Base-by-base conservation (phyloP, 2,113 vertebrate genomes). In the Calidris pugnax region DNA sequence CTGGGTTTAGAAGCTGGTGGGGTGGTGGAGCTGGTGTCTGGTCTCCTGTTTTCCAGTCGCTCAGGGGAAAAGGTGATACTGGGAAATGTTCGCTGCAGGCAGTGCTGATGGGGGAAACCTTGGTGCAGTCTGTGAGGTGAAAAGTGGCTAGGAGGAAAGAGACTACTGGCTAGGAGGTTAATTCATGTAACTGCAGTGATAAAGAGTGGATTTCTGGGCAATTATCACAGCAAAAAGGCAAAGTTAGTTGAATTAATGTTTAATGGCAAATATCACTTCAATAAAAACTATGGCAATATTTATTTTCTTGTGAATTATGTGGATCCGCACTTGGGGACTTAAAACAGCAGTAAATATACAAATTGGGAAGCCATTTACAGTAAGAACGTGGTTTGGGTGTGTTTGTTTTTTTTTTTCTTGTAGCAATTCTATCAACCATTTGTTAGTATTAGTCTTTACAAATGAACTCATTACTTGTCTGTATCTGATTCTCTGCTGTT, bases 11-110 rank as follows among this genome's bases (percentile, higher is more conserved):
- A 30, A 72, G 8, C 26, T 7, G 1, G 4, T 1, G 2, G 14
- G 28, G 56, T 43, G 10, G 33, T 28, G 24, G 26, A 39, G 24
- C 1, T 22, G 20, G 22, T 0, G 0, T 17, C 12, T 28, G 30
- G 33, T 53, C 24, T 20, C 20, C 1, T 2, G 4, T 47, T 24
- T 39, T 73, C 6, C 4, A 3, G 1, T 8, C 24, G 1, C 20
- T 2, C 1, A 1, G 0, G 2, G 24, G 24, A 5, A 24, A 7
- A 50, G 13, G 43, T 4, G 45, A 9, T 0, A 1, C 24, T 5
- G 21, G 24, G 33, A 17, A 71, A 11, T 9, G 20, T 3, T 35
- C 51, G 8, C 21, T 79, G 13, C 4, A 9, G 39, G 7, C 2
- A 6, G 28, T 2, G 14, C 5, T 17, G 45, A 8, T 4, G 7